Base-by-base conservation (phyloP, 2,797 vertebrate species). In the Euthynnus affinis region DNA sequence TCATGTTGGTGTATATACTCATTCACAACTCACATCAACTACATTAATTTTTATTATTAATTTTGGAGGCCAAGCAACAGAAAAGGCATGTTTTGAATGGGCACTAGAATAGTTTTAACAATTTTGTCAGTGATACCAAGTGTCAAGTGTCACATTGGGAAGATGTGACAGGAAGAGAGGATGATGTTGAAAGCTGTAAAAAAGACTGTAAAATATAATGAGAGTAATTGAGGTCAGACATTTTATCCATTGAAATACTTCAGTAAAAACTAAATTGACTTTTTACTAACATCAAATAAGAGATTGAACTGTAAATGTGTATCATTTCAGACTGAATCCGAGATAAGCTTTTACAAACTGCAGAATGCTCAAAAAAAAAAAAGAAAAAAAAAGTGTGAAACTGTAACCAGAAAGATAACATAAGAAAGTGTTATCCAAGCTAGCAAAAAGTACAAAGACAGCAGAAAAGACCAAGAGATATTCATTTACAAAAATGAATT, bases 271-370 rank as follows among this genome's bases (percentile, higher is more conserved):
- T 27, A 18, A 77, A 77, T 61, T 64, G 42, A 15, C 40, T 75
- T 76, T 83, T 69, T 59, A 32, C 60, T 27, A 56, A 32, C 71
- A 83, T 59, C 40, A 76, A 77, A 79, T 29, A 55, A 55, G 84
- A 71, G 27, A 42, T 57, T 72, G 9, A 66, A 78, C 74, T 71
- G 2, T 76, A 37, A 32, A 32, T 74, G 25, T 65, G 23, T 71
- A 62, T 60, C 51, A 34, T n/a, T n/a, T n/a, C n/a, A n/a, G n/a
- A 65, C 67, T 32, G 29, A 32, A 32, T 32, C 29, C 27, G 25
- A 76, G 69, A 87, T 70, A 79, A 84, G 66, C 67, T 81, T 83
- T 78, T 55, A 78, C 40, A 80, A 81, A 76, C 77, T 73, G 5
- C 77, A 72, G 51, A 76, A 40, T 52, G 49, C 59, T n/a, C n/a